Evolutionary conservation across 2,888 invertebrate genomes (phyloP).

Genomic region (Lissocephala sabroskyi): DNA sequence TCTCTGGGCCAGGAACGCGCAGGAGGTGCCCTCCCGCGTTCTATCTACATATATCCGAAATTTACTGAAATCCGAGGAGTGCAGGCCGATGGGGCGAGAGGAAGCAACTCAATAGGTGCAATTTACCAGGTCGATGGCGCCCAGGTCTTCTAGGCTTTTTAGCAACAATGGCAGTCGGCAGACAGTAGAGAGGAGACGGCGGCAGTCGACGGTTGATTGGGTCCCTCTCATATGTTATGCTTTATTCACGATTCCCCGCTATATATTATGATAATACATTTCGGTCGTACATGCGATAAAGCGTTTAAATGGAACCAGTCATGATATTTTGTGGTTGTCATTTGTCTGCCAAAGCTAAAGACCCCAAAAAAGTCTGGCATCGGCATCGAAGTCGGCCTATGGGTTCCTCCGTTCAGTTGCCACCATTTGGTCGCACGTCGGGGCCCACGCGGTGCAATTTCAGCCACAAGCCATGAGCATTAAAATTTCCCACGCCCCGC

Average conservation of each 20-base stretch:
- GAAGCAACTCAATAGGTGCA: no score
- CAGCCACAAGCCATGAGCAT: not conserved
- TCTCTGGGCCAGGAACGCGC: no score
- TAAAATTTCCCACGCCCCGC: not conserved
- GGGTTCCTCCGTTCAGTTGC: not conserved
- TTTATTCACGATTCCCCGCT: slow-evolving; percentile 6
- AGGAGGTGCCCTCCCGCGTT: no score
- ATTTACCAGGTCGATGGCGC: no score
- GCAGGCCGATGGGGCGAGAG: no score
- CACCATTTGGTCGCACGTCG: not conserved
- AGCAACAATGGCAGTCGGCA: slow-evolving; percentile 24
- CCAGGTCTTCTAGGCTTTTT: slow-evolving; percentile 40
- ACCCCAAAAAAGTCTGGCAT: slow-evolving; percentile 1
- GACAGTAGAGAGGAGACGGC: not conserved
- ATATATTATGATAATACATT: slow-evolving; percentile 39
- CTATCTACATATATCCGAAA: no score
- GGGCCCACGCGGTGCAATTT: slow-evolving; percentile 1
- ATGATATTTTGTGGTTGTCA: slow-evolving; percentile 17
- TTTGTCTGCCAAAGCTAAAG: slow-evolving; percentile 9
- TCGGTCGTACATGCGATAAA: slow-evolving; percentile 32
- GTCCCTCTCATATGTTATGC: slow-evolving; percentile 31
- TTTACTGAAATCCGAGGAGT: no score
- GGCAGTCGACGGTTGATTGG: slow-evolving; percentile 17
- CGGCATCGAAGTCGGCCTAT: no score
- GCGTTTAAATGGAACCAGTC: slow-evolving; percentile 21